Percentiles rank a stretch among this genome's conserved stretches.
phyloP scores from a whole-genome alignment of 2,113 vertebrate species.

The Alethe diademata region DNA sequence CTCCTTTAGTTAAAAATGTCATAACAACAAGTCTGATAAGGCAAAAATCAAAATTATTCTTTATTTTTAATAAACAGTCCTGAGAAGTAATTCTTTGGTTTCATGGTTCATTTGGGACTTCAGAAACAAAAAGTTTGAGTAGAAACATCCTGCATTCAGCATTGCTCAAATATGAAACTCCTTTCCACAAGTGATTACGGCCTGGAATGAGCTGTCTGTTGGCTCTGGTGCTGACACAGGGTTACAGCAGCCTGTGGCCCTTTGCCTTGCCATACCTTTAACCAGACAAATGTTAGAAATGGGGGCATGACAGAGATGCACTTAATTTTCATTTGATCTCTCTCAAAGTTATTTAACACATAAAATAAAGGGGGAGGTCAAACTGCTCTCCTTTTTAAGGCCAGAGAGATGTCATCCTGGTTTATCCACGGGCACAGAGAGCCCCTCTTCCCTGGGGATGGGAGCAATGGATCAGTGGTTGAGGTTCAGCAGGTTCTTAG shows the following conservation, averaged over 20 bases:
- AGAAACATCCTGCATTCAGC: neutral
- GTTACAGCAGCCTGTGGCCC: neutral
- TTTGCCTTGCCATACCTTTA: neutral
- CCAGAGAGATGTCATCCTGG: neutral
- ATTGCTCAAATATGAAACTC: neutral
- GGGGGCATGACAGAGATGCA: neutral
- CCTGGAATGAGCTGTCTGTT: neutral
- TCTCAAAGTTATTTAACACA: neutral
- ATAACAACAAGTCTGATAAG: neutral
- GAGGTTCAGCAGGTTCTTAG: neutral
- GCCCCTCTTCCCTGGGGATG: neutral
- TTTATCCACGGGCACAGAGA: neutral
- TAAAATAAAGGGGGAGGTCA: neutral
- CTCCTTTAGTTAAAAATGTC: neutral
- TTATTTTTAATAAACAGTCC: neutral
- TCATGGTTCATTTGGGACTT: neutral
- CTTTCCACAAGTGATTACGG: rapidly evolving
- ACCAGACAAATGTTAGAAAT: neutral
- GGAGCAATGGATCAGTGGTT: neutral
- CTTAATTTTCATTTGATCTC: neutral
- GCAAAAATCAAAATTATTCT: neutral
- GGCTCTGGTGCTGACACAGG: neutral
- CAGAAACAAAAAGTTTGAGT: neutral
- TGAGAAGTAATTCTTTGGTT: neutral
- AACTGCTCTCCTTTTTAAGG: neutral